Percentiles rank a stretch among this genome's conserved stretches.
Evolutionary conservation across 2,888 invertebrate species (phyloP).

Genomic region (Acrocyrtus sp.): DNA sequence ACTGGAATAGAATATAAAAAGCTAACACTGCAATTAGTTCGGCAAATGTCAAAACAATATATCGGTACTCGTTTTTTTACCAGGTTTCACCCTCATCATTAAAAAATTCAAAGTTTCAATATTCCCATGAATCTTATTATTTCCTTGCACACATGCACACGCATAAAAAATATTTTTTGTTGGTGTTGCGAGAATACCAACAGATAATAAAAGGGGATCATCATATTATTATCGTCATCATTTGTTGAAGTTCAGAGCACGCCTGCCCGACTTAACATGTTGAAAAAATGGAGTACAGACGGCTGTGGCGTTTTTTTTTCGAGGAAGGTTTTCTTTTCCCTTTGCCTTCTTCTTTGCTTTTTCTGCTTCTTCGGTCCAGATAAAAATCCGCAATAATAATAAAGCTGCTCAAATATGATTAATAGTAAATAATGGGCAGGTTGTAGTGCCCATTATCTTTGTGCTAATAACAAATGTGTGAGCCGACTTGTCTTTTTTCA

Average conservation of each 20-base stretch:
- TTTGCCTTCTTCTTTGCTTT: slow-evolving; percentile 1
- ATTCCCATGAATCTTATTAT: slow-evolving; percentile 13
- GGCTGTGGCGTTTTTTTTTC: not conserved
- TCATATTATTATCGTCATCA: slow-evolving; percentile 18
- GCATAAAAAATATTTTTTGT: too few relatives aligned
- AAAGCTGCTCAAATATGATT: slow-evolving; percentile 58
- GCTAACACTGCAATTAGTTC: slow-evolving; percentile 45
- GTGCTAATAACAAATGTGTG: slow-evolving; percentile 51
- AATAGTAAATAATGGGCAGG: slow-evolving; percentile 60
- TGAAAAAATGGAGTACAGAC: not conserved
- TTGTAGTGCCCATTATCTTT: slow-evolving; percentile 55
- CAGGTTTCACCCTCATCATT: slow-evolving; percentile 21
- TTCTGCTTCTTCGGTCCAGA: slow-evolving; percentile 24
- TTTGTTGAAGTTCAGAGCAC: slow-evolving; percentile 40
- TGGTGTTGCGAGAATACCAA: slow-evolving; percentile 20
- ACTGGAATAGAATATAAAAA: not conserved
- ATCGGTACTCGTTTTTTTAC: slow-evolving; percentile 4
- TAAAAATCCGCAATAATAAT: slow-evolving; percentile 58
- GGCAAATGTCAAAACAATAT: slow-evolving; percentile 46
- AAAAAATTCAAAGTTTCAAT: slow-evolving; percentile 43
- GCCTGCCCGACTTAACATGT: slow-evolving; percentile 4
- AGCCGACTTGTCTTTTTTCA: slow-evolving; percentile 45
- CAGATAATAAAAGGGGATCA: slow-evolving; percentile 38
- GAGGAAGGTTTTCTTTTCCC: slow-evolving; percentile 1
- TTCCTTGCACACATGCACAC: not conserved